Evolutionary conservation across 2,888 invertebrate genomes (phyloP), one percentile per base, ranked within the genome.

Genomic region (Lepidochitona cinerea): DNA sequence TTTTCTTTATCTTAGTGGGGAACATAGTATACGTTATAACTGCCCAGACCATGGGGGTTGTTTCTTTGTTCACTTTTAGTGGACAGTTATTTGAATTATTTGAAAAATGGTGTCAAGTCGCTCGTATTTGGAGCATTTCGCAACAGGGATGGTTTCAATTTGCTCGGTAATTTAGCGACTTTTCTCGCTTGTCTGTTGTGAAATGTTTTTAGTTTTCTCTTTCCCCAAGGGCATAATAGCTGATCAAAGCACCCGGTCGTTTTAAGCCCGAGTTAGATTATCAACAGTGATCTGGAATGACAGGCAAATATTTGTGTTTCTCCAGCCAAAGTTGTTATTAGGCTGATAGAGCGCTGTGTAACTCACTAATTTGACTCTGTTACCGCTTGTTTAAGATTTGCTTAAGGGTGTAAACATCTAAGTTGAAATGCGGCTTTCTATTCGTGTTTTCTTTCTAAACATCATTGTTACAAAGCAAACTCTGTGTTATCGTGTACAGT

Each of bases 391-490:
- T 26, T 23, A 29, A 32, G 32, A 59, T 29, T 59, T 59, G 59
- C 59, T 26, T 18, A 59, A 59, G 59, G 59, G 59, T 14, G 29
- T 59, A 59, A 59, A 59, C 59, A 59, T 59, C 59, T 29, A 59
- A 59, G 59, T 59, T 59, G 26, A 59, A 59, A 59, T 32, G 26
- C 12, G 26, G 59, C 32, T 59, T 59, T 59, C 59, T 59, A 59
- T 32, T 23, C 23, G 18, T 59, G 59, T 59, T 59, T 59, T 59
- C 59, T 59, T 29, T 59, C 59, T 32, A 59, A 59, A 59, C 59
- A 59, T 29, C n/a, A n/a, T n/a, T n/a, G n/a, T n/a, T n/a, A n/a
- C n/a, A n/a, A n/a, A n/a, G n/a, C n/a, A n/a, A n/a, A n/a, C n/a
- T n/a, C n/a, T n/a, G n/a, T n/a, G n/a, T n/a, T n/a, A n/a, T n/a